Evolutionary conservation across 2,113 vertebrate species (phyloP).

Genomic region (Cyanoderma ruficeps): DNA sequence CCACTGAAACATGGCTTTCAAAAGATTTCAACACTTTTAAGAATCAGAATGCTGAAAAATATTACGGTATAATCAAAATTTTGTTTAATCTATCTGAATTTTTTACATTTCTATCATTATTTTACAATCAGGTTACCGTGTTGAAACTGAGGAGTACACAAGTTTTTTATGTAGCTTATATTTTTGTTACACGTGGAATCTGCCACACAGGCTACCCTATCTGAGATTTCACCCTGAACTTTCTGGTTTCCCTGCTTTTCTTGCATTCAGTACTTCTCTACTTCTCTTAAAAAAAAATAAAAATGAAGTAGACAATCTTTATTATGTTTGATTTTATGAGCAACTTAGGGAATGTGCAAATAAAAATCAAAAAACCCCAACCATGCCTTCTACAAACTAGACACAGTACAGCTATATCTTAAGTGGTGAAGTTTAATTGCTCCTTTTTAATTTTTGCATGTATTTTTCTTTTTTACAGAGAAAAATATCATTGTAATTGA

Average conservation of each 20-base stretch:
- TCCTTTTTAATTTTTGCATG: conserved; percentile 7
- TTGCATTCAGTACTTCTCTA: background rate
- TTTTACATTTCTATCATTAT: background rate
- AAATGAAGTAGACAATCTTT: background rate
- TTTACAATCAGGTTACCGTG: background rate
- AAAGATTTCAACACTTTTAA: background rate
- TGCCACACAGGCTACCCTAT: background rate
- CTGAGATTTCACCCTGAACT: background rate
- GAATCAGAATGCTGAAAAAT: background rate
- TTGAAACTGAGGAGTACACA: background rate
- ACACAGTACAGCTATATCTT: background rate
- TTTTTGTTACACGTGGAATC: background rate
- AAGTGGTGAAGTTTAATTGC: conserved; percentile 1
- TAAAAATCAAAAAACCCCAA: background rate
- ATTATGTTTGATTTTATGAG: conserved; percentile 11
- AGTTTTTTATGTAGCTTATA: background rate
- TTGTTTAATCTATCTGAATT: background rate
- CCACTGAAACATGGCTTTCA: background rate
- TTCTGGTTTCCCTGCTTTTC: background rate
- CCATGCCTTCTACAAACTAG: background rate
- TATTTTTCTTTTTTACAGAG: background rate
- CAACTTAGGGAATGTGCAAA: background rate
- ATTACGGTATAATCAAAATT: background rate
- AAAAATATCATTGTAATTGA: background rate
- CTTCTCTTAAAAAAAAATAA: background rate